These are phyloP conservation scores for Gila robusta DNA, from an alignment of 2,797 vertebrate genomes.

Conservation along the genomic window DNA sequence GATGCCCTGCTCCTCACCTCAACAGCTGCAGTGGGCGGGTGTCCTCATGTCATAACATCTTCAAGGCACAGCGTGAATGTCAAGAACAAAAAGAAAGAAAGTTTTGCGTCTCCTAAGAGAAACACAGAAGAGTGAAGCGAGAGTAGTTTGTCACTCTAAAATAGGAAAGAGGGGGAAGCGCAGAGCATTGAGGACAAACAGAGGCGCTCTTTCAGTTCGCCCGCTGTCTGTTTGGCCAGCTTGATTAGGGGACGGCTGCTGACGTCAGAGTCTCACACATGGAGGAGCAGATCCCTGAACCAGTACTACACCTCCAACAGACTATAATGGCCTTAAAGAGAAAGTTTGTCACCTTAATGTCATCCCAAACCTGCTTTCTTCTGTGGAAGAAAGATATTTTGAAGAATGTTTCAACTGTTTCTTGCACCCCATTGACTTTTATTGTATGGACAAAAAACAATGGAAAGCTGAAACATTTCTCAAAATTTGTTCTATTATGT, in stretches of 20 bases:
- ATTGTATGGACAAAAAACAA: background rate
- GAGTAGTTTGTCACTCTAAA: conserved; percentile 1
- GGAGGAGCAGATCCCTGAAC: conserved; percentile 12
- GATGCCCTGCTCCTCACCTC: conserved; percentile 51
- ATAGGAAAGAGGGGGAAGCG: conserved; percentile 33
- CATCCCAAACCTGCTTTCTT: background rate
- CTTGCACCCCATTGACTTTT: background rate
- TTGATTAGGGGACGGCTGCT: conserved; percentile 29
- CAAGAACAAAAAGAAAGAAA: conserved; percentile 7
- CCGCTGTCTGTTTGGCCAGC: conserved; percentile 47
- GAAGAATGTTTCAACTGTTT: conserved; percentile 6
- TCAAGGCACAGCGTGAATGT: conserved; percentile 36
- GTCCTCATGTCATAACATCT: conserved; percentile 38
- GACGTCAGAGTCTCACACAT: conserved; percentile 25
- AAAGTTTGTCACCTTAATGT: background rate
- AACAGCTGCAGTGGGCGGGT: conserved; percentile 52
- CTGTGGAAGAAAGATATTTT: background rate
- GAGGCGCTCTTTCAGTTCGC: conserved; percentile 31
- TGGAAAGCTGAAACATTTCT: background rate
- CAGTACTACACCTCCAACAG: background rate
- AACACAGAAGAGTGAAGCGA: conserved; percentile 37
- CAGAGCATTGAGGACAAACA: conserved; percentile 32
- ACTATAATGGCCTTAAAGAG: background rate
- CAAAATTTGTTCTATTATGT: background rate
- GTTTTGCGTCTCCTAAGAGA: conserved; percentile 45